phyloP scores from a whole-genome alignment of 2,113 vertebrate genomes.

The Hystrix cristata region DNA sequence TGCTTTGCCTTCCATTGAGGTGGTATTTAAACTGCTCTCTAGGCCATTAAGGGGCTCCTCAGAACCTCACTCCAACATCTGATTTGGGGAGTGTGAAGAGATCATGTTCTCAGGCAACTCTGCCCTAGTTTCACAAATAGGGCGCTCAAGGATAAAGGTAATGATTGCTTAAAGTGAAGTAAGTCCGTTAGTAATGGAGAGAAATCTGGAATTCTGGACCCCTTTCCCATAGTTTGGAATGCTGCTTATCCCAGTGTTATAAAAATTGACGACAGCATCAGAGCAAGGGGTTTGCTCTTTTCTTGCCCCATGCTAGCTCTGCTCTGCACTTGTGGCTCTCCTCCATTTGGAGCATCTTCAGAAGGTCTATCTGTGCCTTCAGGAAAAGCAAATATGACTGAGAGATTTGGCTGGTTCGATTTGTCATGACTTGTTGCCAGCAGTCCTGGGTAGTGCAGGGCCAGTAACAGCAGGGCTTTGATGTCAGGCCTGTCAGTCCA shows the following conservation, averaged over 20 bases:
- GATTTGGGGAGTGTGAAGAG: neutral
- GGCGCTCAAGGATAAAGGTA: neutral
- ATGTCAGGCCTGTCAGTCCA: neutral
- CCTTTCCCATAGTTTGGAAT: neutral
- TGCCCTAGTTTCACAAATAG: neutral
- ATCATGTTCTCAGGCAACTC: neutral
- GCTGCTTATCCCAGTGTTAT: neutral
- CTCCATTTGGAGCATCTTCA: neutral
- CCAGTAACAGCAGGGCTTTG: neutral
- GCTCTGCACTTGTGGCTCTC: neutral
- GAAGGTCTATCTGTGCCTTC: neutral
- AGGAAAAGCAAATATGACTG: constrained; percentile 31
- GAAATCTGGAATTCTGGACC: neutral
- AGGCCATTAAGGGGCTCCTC: neutral
- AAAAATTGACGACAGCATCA: neutral
- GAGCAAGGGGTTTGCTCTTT: neutral
- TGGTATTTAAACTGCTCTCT: neutral
- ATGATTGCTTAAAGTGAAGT: neutral
- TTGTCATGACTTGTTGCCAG: constrained; percentile 26
- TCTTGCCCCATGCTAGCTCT: neutral
- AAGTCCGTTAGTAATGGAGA: neutral
- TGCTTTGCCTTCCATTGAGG: neutral
- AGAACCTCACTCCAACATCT: neutral
- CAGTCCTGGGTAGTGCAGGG: neutral
- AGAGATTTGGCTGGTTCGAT: constrained; percentile 3